phyloP scores from a whole-genome alignment of 2,888 invertebrate species.

The Diadromus collaris region DNA sequence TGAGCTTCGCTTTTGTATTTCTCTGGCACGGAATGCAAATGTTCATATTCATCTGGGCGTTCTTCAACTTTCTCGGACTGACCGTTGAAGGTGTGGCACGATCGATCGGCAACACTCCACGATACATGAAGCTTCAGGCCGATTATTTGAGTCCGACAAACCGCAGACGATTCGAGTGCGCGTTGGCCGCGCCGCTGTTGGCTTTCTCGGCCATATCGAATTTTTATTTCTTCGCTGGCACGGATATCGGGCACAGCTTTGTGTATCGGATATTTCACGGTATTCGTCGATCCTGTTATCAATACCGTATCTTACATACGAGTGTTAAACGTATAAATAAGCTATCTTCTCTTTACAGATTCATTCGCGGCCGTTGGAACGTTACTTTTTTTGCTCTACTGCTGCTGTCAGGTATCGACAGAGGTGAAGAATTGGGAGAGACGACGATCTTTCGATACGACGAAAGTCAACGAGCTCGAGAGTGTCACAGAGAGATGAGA shows the following conservation, averaged over 20 bases:
- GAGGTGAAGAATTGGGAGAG: slow-evolving; percentile 79
- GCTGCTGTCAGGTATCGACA: slow-evolving; percentile 83
- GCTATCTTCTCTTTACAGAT: slow-evolving; percentile 73
- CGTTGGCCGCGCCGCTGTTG: slow-evolving; percentile 87
- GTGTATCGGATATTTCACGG: slow-evolving; percentile 83
- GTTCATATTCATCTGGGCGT: slow-evolving; percentile 92
- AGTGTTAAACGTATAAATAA: neutral
- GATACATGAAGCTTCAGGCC: slow-evolving; percentile 80
- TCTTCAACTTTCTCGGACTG: slow-evolving; percentile 92
- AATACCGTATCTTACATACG: neutral
- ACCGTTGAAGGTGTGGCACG: slow-evolving; percentile 86
- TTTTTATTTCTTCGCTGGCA: slow-evolving; percentile 92
- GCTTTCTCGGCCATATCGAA: slow-evolving; percentile 92
- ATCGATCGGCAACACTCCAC: slow-evolving; percentile 79
- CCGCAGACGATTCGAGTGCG: slow-evolving; percentile 85
- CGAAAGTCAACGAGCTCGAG: slow-evolving; percentile 8
- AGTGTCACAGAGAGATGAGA: slow-evolving; percentile 14
- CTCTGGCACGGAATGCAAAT: slow-evolving; percentile 94
- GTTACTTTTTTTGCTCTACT: slow-evolving; percentile 81
- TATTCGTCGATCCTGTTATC: slow-evolving; percentile 68
- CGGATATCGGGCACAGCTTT: slow-evolving; percentile 87
- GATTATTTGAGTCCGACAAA: slow-evolving; percentile 76
- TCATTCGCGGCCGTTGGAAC: slow-evolving; percentile 72
- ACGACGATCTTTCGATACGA: slow-evolving; percentile 14
- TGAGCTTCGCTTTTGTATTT: slow-evolving; percentile 92